A percentile compares a stretch with the other conserved stretches of the same genome.
These are phyloP conservation scores for Trachythela sp. DNA, from an alignment of 64 coral and sea anemone species.

Conservation along the genomic window DNA sequence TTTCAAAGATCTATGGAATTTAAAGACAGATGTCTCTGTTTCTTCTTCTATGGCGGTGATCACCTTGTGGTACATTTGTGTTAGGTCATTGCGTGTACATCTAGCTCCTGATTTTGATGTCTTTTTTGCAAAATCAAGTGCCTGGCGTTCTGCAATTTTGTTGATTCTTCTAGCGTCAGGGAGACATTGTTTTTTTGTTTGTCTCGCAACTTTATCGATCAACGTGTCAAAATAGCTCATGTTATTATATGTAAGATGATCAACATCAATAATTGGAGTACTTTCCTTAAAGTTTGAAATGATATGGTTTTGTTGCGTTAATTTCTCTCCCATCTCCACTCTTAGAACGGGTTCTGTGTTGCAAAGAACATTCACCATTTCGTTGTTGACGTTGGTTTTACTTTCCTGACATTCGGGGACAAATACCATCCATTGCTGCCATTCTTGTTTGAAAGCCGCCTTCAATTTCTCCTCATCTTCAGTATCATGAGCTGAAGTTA, in stretches of 20 bases:
- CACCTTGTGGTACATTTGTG: background rate
- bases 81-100: background rate
- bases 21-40: background rate
- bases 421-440: background rate
- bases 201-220: background rate
- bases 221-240: background rate
- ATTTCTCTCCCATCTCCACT: background rate
- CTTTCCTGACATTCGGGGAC: background rate
- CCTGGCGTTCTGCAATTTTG: background rate
- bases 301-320: background rate
- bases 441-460: background rate
- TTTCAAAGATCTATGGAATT: background rate
- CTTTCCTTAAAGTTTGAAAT: background rate
- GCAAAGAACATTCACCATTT: background rate
- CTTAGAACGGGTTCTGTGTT: background rate
- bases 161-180: background rate
- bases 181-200: background rate
- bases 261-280: background rate
- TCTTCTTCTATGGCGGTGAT: background rate
- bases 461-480: background rate
- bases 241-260: background rate
- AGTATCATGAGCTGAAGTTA: background rate
- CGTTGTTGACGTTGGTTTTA: background rate
- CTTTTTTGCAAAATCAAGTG: background rate
- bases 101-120: background rate